These are phyloP conservation scores for Sinonovacula constricta DNA, from an alignment of 1,140 invertebrate genomes.

Conservation along the genomic window DNA sequence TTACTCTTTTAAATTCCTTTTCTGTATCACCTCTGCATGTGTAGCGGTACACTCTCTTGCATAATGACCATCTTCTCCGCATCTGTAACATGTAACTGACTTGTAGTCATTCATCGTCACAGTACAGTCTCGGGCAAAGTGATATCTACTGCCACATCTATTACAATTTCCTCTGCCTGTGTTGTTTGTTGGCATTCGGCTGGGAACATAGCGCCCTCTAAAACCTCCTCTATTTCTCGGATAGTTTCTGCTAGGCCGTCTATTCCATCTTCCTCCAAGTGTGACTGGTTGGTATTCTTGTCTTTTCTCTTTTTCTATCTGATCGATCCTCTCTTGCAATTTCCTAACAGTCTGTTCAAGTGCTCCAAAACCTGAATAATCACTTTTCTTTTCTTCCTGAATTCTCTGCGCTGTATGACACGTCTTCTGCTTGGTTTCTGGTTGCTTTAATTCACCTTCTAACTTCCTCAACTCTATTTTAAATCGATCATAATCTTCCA, in stretches of 20 bases:
- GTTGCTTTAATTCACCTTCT: too few species aligned
- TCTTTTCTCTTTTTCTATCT: not conserved
- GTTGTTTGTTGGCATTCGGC: too few species aligned
- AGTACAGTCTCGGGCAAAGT: too few species aligned
- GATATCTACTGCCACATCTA: too few species aligned
- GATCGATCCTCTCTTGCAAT: not conserved
- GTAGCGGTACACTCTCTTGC: conserved; percentile 12
- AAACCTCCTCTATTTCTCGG: not conserved
- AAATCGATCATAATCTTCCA: too few species aligned
- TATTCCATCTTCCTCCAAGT: not conserved
- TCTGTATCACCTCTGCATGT: too few species aligned
- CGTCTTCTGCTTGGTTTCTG: too few species aligned
- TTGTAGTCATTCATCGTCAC: not conserved
- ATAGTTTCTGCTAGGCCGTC: conserved; percentile 7
- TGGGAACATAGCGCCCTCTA: too few species aligned
- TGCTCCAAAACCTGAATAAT: not conserved
- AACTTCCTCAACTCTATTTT: too few species aligned
- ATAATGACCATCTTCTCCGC: not conserved
- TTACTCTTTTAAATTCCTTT: too few species aligned
- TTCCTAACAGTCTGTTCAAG: not conserved
- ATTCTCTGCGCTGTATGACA: not conserved
- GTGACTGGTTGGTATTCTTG: not conserved
- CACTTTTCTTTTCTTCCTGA: not conserved
- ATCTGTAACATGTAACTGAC: not conserved
- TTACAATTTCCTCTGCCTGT: too few species aligned